phyloP scores from a whole-genome alignment of 1,140 invertebrate species.

The Antheraea pernyi region DNA sequence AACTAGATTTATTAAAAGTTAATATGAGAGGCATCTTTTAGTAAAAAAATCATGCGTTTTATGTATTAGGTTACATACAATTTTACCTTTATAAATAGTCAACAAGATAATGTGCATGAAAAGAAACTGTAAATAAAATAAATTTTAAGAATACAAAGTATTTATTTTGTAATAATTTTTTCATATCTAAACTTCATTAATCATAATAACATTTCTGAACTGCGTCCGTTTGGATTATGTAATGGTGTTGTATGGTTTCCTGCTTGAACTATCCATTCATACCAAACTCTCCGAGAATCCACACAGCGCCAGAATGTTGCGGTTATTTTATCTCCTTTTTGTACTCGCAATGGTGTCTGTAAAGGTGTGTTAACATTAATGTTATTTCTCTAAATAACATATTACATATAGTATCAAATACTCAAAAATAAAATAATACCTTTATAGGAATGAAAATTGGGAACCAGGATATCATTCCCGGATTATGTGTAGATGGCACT shows the following conservation, averaged over 20 bases:
- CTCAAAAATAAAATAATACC: constrained; percentile 69
- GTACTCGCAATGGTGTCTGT: constrained; percentile 87
- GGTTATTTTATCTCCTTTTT: constrained; percentile 84
- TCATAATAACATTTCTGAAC: constrained; percentile 72
- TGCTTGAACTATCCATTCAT: constrained; percentile 92
- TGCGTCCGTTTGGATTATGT: constrained; percentile 64
- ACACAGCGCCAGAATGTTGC: constrained; percentile 94
- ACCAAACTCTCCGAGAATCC: constrained; percentile 93
- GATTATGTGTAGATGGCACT: constrained; percentile 91
- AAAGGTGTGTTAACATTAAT: constrained; percentile 36
- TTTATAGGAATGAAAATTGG: constrained; percentile 95
- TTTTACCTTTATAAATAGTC: no score
- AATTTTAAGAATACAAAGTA: neutral
- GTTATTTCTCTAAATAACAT: neutral
- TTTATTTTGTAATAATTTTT: constrained; percentile 2
- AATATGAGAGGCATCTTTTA: neutral
- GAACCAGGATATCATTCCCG: constrained; percentile 98
- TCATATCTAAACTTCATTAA: constrained; percentile 14
- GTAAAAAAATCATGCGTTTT: no score
- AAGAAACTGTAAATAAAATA: neutral
- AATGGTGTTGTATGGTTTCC: constrained; percentile 47
- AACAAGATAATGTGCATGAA: no score
- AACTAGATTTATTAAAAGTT: constrained; percentile 44
- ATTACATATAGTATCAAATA: no score
- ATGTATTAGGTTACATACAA: no score